phyloP scores from a whole-genome alignment of 2,888 invertebrate genomes.

The Calameuta idolon region DNA sequence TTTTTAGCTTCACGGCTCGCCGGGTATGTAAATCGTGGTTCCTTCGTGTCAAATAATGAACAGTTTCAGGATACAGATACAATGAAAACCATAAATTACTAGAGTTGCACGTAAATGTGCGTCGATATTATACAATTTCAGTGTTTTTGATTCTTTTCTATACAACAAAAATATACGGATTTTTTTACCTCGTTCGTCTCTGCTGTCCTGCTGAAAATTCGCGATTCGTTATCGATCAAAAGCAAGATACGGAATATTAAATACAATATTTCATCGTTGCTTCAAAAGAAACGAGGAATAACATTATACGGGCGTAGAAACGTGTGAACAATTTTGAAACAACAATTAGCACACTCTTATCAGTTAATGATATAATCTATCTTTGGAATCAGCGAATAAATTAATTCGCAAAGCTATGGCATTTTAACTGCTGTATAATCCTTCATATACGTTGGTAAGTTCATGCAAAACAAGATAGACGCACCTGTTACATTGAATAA shows the following conservation, averaged over 20 bases:
- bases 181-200: background rate
- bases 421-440: background rate
- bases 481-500: background rate
- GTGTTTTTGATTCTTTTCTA: background rate
- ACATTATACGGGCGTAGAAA: background rate
- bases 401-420: background rate
- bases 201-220: background rate
- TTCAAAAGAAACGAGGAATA: background rate
- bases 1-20: background rate
- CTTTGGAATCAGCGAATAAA: constrained; percentile 14
- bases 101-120: background rate
- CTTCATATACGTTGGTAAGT: background rate
- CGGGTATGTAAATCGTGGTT: background rate
- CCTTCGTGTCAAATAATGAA: background rate
- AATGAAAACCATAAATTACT: background rate
- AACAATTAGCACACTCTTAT: background rate
- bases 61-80: background rate
- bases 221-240: background rate
- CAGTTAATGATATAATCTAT: constrained; percentile 6
- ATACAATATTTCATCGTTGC: background rate
- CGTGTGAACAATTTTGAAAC: background rate
- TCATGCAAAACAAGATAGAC: background rate
- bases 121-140: background rate
- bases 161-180: background rate
- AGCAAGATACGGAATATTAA: background rate